Percentiles rank a stretch among this genome's conserved stretches.
Evolutionary conservation across 2,888 invertebrate species (phyloP).

Genomic region (Choristoneura rosaceana): DNA sequence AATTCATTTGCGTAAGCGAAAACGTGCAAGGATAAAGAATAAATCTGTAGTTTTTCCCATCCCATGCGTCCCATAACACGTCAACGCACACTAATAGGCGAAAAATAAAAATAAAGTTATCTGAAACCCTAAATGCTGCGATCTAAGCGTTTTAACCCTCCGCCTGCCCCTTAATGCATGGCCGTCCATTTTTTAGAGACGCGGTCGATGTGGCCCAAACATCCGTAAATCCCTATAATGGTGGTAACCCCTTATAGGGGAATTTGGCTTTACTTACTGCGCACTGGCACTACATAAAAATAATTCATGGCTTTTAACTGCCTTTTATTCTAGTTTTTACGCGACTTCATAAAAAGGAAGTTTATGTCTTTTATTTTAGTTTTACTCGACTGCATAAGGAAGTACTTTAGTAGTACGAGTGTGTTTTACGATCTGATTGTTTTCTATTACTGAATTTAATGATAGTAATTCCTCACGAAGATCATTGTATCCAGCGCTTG

Average conservation of each 20-base stretch:
- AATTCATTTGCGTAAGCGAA: conserved; percentile 10
- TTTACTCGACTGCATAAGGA: no score
- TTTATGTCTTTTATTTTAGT: no score
- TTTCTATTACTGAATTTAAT: no score
- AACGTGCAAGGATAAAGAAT: conserved; percentile 1
- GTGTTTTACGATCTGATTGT: no score
- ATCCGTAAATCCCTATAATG: conserved; percentile 73
- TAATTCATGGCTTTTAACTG: conserved; percentile 37
- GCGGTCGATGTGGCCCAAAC: conserved; percentile 65
- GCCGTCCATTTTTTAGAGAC: conserved; percentile 71
- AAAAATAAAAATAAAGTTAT: conserved; percentile 58
- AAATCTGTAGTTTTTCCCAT: conserved; percentile 20
- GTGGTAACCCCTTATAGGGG: conserved; percentile 56
- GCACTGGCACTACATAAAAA: conserved; percentile 46
- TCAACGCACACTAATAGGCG: conserved; percentile 45
- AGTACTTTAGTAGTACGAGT: no score
- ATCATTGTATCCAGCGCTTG: no score
- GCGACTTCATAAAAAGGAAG: no score
- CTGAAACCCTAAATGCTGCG: conserved; percentile 48
- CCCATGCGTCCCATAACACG: conserved; percentile 25
- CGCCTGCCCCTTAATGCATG: conserved; percentile 64
- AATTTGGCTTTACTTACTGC: conserved; percentile 49
- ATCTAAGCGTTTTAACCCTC: conserved; percentile 65
- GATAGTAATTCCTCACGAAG: no score
- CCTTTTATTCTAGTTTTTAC: conserved; percentile 4